Evolutionary conservation across 2,113 vertebrate genomes (phyloP).

Genomic region (Gymnarchus niloticus): DNA sequence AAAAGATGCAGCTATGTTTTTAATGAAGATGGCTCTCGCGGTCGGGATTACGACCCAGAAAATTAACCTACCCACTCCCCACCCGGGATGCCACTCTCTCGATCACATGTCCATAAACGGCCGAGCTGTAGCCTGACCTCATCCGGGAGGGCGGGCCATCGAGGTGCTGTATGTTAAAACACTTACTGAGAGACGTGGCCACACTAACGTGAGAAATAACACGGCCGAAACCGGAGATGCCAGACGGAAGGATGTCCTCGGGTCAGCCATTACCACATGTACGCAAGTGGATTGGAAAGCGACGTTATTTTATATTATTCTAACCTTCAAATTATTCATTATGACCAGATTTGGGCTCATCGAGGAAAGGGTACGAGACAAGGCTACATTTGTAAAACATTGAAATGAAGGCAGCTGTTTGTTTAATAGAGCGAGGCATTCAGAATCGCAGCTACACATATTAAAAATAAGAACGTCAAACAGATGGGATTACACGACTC

Average conservation of each 20-base stretch:
- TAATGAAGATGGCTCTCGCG: slow-evolving; percentile 10
- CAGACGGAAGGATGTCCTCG: not conserved
- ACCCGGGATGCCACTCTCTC: not conserved
- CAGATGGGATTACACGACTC: not conserved
- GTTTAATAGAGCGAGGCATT: not conserved
- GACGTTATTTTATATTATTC: not conserved
- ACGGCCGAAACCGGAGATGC: fast-evolving
- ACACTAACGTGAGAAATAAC: not conserved
- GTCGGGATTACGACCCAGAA: not conserved
- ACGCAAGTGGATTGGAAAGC: not conserved
- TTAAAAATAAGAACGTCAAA: not conserved
- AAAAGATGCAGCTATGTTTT: slow-evolving; percentile 6
- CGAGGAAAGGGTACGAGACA: not conserved
- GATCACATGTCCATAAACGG: slow-evolving; percentile 5
- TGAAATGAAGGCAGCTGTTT: not conserved
- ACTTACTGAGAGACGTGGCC: not conserved
- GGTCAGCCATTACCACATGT: not conserved
- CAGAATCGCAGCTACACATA: not conserved
- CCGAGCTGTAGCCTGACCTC: not conserved
- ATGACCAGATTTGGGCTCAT: not conserved
- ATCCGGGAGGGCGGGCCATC: too few relatives aligned
- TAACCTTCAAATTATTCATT: not conserved
- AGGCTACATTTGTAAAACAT: not conserved
- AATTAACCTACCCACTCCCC: not conserved
- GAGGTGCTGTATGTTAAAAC: not conserved